Evolutionary conservation across 2,797 vertebrate genomes (phyloP), one percentile per base, ranked within the genome.

Genomic region (Diplodus sargus): DNA sequence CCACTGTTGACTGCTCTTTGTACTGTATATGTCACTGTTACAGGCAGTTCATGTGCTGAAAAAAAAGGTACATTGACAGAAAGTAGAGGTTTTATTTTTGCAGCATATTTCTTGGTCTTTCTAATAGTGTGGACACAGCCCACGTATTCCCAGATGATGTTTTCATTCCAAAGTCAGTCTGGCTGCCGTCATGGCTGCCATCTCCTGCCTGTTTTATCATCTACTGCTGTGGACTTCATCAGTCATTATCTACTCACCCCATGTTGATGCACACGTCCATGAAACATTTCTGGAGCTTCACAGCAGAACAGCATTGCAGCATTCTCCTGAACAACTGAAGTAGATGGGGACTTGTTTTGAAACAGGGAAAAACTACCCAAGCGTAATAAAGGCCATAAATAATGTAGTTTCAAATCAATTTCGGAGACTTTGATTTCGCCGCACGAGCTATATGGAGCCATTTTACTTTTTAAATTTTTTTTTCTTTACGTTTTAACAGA

Each of bases 31-130:
- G 63, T 64, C 23, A 22, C 42, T 25, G 18, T 78, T 18, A 12
- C 45, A 57, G 25, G 13, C 14, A 43, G 43, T 67, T 85, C 16
- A 23, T 57, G 14, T 58, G 47, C 60, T 74, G 45, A 42, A 70
- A 85, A 75, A 61, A 61, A 79, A 71, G 79, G 81, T 51, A 5
- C 10, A 20, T 17, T 28, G 45, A 49, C 22, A 22, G 39, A 30
- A 53, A 64, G 39, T 3, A 23, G 56, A 45, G 16, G 17, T 17
- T 0, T 70, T 17, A 34, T 13, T 68, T 48, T 69, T 53, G 13
- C 34, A 71, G 28, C 30, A 51, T 59, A 58, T 62, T 43, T 48
- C 8, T 1, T 10, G 6, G 16, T 76, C 39, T 16, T 52, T 73
- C 67, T 61, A 45, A 67, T 28, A 17, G 12, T 42, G 22, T 53